Conservation (phyloP, 2,797 vertebrate genomes). For the Sebastes cheni region DNA sequence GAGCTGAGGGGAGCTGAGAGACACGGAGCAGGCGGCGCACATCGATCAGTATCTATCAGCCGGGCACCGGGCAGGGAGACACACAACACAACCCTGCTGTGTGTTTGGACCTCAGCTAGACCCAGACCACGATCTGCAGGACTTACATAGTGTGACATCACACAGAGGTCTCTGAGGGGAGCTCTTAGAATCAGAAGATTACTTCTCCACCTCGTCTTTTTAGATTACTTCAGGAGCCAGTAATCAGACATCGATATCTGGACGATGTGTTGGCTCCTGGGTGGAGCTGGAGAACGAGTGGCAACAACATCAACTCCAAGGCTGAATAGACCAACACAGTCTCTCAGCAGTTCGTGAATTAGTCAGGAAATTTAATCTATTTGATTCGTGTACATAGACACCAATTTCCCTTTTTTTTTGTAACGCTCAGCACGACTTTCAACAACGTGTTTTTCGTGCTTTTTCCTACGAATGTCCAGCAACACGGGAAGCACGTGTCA, state of each 20-base stretch:
- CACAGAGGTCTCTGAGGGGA: background rate
- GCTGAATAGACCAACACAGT: background rate
- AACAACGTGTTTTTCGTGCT: too few species aligned
- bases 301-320: background rate
- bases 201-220: background rate
- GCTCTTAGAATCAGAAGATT: background rate
- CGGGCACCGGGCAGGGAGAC: slow-evolving; percentile 10
- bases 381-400: too few species aligned
- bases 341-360: too few species aligned
- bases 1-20: slow-evolving; percentile 53
- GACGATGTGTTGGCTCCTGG: background rate
- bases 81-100: background rate
- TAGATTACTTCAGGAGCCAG: background rate
- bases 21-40: slow-evolving; percentile 43
- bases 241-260: background rate
- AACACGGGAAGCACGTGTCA: too few species aligned
- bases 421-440: too few species aligned
- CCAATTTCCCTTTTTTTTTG: too few species aligned
- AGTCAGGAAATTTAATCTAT: too few species aligned
- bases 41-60: slow-evolving; percentile 65
- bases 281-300: background rate
- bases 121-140: background rate
- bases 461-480: too few species aligned
- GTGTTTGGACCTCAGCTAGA: background rate
- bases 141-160: background rate